These are phyloP conservation scores for Acromyrmex echinatior DNA, from an alignment of 1,140 invertebrate species.

Conservation along the genomic window DNA sequence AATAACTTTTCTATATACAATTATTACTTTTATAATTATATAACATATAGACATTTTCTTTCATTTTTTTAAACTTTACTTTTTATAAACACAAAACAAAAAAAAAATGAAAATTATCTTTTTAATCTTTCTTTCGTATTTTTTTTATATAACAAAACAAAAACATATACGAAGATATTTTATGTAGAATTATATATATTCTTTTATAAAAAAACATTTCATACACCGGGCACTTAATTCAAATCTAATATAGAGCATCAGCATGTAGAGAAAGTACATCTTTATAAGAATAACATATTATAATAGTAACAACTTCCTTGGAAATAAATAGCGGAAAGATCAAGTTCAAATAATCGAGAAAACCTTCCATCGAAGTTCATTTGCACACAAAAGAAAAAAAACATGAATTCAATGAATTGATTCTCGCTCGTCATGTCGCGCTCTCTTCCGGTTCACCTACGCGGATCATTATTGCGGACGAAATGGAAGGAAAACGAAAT, in stretches of 20 bases:
- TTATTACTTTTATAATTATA: too few species aligned
- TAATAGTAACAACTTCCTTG: constrained; percentile 28
- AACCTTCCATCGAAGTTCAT: background rate
- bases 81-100: too few species aligned
- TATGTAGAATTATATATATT: too few species aligned
- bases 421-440: background rate
- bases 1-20: too few species aligned
- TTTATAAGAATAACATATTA: background rate
- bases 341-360: background rate
- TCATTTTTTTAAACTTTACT: too few species aligned
- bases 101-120: too few species aligned
- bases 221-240: background rate
- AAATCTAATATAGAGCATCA: background rate
- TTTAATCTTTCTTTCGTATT: too few species aligned
- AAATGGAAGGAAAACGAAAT: constrained; percentile 30
- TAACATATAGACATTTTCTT: too few species aligned
- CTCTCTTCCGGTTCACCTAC: constrained; percentile 54
- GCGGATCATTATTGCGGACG: constrained; percentile 45
- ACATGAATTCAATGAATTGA: constrained; percentile 10
- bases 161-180: too few species aligned
- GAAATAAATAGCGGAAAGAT: constrained; percentile 22
- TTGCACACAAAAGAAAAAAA: constrained; percentile 18
- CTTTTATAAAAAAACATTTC: too few species aligned
- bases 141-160: too few species aligned
- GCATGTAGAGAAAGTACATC: background rate